Base-by-base conservation (phyloP, 2,888 invertebrate species). In the Synanthedon vespiformis region DNA sequence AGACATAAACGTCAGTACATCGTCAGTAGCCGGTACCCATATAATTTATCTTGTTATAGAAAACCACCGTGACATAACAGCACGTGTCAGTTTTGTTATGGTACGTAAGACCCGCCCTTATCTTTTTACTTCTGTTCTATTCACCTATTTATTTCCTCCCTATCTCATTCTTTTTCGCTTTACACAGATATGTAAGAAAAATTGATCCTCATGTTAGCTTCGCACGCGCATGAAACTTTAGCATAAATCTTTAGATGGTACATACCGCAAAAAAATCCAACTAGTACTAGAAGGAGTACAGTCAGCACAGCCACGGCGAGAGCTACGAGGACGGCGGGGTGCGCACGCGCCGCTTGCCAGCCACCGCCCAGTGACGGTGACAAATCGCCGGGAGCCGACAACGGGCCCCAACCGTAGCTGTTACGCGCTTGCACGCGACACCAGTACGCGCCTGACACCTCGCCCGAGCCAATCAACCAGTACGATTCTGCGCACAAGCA, bases 361-460 rank as follows among this genome's bases (percentile, higher is more conserved):
- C 14, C 57, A 49, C 56, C 54, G 48, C 51, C 60, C 63, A 58
- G 69, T 6, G 72, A 65, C 11, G 73, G 71, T 56, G 64, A 64
- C 51, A 82, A 86, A 40, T 89, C 88, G 60, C 93, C 94, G 51
- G 89, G 80, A 58, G 89, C 80, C 58, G 95, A 96, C 73, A 92
- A 92, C 13, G 91, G 89, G 55, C 96, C 94, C 91, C 94, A 95
- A 18, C 97, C 97, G 74, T 93, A 92, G 3, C 88, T 82, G 77
- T 97, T 97, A 54, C 89, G 85, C 0, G 96, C 95, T 56, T 92
- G 90, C 50, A 95, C 95, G 10, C 94, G 89, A 70, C 95, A 95
- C 52, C 89, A 83, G 62, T 93, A 92, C 51, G 90, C 87, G 22
- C 89, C 80, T 55, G 90, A 90, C 18, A 89, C 88, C 52, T 89